Evolutionary conservation across 2,888 invertebrate species (phyloP).

Genomic region (Callinectes sapidus): DNA sequence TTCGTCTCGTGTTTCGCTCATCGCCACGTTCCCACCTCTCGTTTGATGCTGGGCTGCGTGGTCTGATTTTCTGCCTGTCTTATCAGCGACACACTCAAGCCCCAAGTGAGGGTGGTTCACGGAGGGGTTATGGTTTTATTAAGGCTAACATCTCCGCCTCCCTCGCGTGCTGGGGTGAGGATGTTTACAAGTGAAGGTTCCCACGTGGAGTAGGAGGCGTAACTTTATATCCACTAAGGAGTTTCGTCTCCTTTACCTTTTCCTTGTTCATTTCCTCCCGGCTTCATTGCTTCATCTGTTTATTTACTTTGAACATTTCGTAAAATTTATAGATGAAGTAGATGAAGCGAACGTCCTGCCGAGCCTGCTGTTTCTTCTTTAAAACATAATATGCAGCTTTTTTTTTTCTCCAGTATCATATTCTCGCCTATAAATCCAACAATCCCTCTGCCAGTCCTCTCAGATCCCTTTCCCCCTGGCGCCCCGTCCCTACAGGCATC

Average conservation of each 20-base stretch:
- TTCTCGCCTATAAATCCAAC: constrained; percentile 12
- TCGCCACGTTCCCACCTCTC: background rate
- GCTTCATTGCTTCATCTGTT: background rate
- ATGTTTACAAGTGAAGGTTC: constrained; percentile 40
- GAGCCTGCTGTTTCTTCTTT: background rate
- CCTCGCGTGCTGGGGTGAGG: constrained; percentile 25
- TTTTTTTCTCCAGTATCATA: background rate
- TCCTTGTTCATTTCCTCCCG: background rate
- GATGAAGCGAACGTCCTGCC: background rate
- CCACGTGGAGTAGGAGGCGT: background rate
- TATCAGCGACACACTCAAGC: background rate
- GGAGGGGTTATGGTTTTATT: background rate
- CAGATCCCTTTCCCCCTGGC: constrained; percentile 7
- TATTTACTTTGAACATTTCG: background rate
- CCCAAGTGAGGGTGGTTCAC: background rate
- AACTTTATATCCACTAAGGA: constrained; percentile 40
- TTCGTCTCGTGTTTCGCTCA: constrained; percentile 8
- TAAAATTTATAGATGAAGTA: background rate
- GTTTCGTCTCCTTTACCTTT: background rate
- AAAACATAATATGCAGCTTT: background rate
- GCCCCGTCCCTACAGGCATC: background rate
- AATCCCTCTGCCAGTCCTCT: constrained; percentile 21
- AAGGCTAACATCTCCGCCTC: background rate
- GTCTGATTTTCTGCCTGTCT: background rate
- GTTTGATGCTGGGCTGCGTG: background rate